These are phyloP conservation scores for Bombus soroeensis DNA, from an alignment of 1,140 invertebrate species.

Conservation along the genomic window DNA sequence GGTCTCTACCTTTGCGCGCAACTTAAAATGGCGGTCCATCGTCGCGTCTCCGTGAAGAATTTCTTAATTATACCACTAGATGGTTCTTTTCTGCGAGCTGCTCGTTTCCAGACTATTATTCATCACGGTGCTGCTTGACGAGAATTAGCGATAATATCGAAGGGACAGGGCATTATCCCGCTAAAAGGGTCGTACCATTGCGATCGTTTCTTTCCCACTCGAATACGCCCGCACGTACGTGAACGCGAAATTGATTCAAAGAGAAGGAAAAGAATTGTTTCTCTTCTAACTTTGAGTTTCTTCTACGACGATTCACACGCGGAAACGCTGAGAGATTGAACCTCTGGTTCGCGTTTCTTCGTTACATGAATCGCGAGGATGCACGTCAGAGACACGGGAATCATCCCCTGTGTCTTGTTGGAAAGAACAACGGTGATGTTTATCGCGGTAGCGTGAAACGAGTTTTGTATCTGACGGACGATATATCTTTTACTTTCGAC, in stretches of 20 bases:
- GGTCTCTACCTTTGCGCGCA: not conserved
- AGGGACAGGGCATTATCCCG: not conserved
- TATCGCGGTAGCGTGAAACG: not conserved
- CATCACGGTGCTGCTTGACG: slow-evolving; percentile 20
- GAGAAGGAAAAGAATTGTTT: not conserved
- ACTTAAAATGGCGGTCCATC: slow-evolving; percentile 41
- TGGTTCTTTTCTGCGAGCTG: slow-evolving; percentile 42
- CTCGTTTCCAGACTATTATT: slow-evolving; percentile 31
- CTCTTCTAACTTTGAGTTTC: not conserved
- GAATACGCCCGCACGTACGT: not conserved
- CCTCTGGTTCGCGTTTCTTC: not conserved
- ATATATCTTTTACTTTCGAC: too few species aligned
- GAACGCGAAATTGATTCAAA: not conserved
- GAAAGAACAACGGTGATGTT: too few species aligned
- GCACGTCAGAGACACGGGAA: too few species aligned
- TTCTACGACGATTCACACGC: not conserved
- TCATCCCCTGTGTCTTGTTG: not conserved
- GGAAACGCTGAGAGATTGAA: not conserved
- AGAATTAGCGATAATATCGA: slow-evolving; percentile 50
- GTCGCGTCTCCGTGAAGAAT: slow-evolving; percentile 40
- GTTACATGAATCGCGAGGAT: not conserved
- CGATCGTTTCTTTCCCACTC: not conserved
- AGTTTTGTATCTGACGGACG: not conserved
- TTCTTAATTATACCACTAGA: slow-evolving; percentile 63
- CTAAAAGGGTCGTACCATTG: not conserved